Evolutionary conservation across 2,113 vertebrate genomes (phyloP), one percentile per base, ranked within the genome.

Genomic region (Odocoileus virginianus): DNA sequence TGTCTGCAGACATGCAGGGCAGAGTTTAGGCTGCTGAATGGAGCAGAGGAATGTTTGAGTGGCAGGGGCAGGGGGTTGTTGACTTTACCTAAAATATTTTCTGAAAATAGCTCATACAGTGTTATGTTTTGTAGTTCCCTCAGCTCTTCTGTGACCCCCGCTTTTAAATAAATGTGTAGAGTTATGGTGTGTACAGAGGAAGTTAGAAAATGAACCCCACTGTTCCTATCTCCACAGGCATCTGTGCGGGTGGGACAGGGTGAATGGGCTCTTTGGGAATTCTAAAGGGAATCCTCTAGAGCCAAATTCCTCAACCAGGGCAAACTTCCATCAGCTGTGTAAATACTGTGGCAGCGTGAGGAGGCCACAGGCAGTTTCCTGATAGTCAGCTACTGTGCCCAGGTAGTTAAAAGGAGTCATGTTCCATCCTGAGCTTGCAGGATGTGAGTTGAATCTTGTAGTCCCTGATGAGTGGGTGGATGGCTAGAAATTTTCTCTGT

Each of bases 11-110:
- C 15, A 3, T 47, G 83, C 83, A 94, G 57, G 90, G 74, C 95
- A 94, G 93, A 79, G 93, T 95, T 84, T 52, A 83, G 79, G 84
- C 52, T 81, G 40, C 74, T 79, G 91, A 90, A 61, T 50, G 89
- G 89, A 90, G 89, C 94, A 17, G 50, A 95, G 96, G 96, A 97
- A 97, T 95, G 93, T 76, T 83, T 96, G 76, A 96, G 92, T 95
- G 91, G 81, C 87, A 90, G 67, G 79, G 55, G 36, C 55, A 93
- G 55, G 84, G 78, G 58, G 36, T 45, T 97, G 96, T 98, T 98
- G 97, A 97, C 82, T 95, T 95, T 96, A 82, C 87, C 97, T 84
- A 96, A 98, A 98, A 97, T 97, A 97, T 64, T 88, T 94, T 81
- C 90, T 78, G 54, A 93, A 97, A 97, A 96, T 92, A 95, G 92